phyloP scores from a whole-genome alignment of 2,888 invertebrate genomes.

The Phalera bucephala region DNA sequence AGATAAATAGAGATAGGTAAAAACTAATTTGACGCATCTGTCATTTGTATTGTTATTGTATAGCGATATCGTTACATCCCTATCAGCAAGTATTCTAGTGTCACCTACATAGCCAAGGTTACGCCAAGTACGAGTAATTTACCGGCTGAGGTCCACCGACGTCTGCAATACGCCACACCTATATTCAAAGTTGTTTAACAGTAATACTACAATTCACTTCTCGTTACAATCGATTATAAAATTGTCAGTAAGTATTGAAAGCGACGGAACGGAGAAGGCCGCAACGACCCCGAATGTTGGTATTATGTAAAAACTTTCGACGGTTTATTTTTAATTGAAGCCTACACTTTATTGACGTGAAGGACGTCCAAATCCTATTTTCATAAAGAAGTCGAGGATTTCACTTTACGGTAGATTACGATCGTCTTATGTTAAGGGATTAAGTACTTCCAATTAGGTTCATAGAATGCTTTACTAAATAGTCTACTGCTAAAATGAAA shows the following conservation, averaged over 20 bases:
- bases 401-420: too few species aligned
- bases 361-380: slow-evolving; percentile 25
- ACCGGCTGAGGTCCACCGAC: slow-evolving; percentile 28
- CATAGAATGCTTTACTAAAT: too few species aligned
- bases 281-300: slow-evolving; percentile 26
- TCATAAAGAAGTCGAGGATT: slow-evolving; percentile 19
- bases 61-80: too few species aligned
- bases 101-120: slow-evolving; percentile 63
- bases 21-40: too few species aligned
- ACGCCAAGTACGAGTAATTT: slow-evolving; percentile 12
- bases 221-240: slow-evolving; percentile 53
- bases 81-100: slow-evolving; percentile 23
- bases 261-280: slow-evolving; percentile 37
- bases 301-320: slow-evolving; percentile 21
- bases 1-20: too few species aligned
- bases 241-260: slow-evolving; percentile 47
- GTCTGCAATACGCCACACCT: slow-evolving; percentile 47
- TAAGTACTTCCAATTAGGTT: too few species aligned
- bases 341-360: slow-evolving; percentile 15
- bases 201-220: slow-evolving; percentile 36
- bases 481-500: too few species aligned
- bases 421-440: too few species aligned
- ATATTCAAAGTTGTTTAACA: slow-evolving; percentile 39
- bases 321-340: slow-evolving; percentile 19
- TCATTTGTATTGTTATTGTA: too few species aligned